These are phyloP conservation scores for Colistium nudipinnis DNA, from an alignment of 2,113 vertebrate genomes.

Conservation along the genomic window DNA sequence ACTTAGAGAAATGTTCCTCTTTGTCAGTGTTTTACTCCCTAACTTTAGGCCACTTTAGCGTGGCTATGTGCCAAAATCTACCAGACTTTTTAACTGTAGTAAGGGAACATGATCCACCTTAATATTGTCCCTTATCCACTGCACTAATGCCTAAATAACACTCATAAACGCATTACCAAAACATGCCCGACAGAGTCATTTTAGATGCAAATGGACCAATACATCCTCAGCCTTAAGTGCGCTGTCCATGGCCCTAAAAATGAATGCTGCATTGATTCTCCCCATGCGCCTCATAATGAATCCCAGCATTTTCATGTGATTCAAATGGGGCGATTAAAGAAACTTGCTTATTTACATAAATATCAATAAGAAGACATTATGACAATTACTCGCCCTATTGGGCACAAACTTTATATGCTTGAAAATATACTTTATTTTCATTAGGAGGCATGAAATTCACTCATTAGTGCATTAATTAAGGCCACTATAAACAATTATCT, in stretches of 20 bases:
- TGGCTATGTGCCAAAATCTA: slow-evolving; percentile 7
- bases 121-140: slow-evolving; percentile 44
- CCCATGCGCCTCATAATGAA: slow-evolving; percentile 40
- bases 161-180: slow-evolving; percentile 68
- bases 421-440: slow-evolving; percentile 84
- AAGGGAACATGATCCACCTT: slow-evolving; percentile 48
- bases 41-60: slow-evolving; percentile 20
- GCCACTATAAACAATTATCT: slow-evolving; percentile 82
- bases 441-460: slow-evolving; percentile 82
- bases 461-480: slow-evolving; percentile 81
- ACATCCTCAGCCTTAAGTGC: slow-evolving; percentile 38
- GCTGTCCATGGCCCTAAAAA: slow-evolving; percentile 50
- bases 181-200: slow-evolving; percentile 69
- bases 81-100: slow-evolving; percentile 11
- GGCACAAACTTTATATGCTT: slow-evolving; percentile 80
- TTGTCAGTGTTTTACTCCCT: slow-evolving; percentile 19
- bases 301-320: slow-evolving; percentile 55
- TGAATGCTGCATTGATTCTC: slow-evolving; percentile 52
- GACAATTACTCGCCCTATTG: slow-evolving; percentile 79
- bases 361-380: slow-evolving; percentile 81
- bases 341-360: slow-evolving; percentile 81
- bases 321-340: slow-evolving; percentile 70
- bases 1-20: slow-evolving; percentile 8
- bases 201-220: slow-evolving; percentile 68
- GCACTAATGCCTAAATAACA: slow-evolving; percentile 57